Evolutionary conservation across 2,888 invertebrate species (phyloP).

Genomic region (Eledona agricola): DNA sequence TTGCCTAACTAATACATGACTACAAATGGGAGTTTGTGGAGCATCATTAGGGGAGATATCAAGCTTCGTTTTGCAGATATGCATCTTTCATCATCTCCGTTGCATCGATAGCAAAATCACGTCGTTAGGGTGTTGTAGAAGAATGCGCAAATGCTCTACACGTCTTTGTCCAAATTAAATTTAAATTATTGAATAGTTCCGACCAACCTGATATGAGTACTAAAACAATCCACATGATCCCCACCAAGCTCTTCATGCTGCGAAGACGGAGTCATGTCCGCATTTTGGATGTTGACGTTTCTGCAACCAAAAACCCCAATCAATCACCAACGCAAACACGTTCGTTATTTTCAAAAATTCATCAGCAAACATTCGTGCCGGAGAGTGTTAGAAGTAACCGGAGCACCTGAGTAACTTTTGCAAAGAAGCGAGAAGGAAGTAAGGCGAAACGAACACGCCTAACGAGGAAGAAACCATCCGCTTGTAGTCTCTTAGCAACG

Average conservation of each 20-base stretch:
- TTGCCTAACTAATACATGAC: too few species aligned
- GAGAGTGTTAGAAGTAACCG: conserved; percentile 6
- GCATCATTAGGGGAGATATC: too few species aligned
- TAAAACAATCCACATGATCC: conserved; percentile 71
- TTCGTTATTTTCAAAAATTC: conserved; percentile 9
- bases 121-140: neutral
- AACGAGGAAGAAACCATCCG: conserved; percentile 20
- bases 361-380: neutral
- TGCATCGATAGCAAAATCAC: too few species aligned
- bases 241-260: conserved; percentile 70
- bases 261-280: conserved; percentile 66
- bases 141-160: neutral
- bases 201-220: conserved; percentile 68
- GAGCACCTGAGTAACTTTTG: too few species aligned
- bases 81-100: too few species aligned
- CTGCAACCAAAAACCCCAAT: conserved; percentile 47
- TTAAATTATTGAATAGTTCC: too few species aligned
- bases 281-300: conserved; percentile 51
- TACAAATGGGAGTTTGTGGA: too few species aligned
- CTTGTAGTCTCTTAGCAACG: conserved; percentile 34
- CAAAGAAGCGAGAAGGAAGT: conserved; percentile 3
- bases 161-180: neutral
- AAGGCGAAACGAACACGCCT: conserved; percentile 1
- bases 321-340: conserved; percentile 1
- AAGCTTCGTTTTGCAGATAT: too few species aligned